Evolutionary conservation across 2,888 invertebrate species (phyloP).

Genomic region (Amblyjoppa fuscipennis): DNA sequence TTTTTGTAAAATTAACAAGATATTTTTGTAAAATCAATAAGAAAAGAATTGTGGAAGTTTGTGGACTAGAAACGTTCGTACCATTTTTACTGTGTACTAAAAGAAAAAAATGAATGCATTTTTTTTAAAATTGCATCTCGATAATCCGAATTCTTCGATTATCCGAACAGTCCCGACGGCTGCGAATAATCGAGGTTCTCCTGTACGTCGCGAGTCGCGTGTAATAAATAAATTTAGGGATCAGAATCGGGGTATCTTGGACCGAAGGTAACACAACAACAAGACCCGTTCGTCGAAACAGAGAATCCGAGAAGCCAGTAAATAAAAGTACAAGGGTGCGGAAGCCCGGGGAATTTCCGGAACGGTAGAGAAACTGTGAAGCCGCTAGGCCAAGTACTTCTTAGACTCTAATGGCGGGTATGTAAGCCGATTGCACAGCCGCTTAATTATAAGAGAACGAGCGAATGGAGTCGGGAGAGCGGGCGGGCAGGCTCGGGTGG

Average conservation of each 20-base stretch:
- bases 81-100: no score
- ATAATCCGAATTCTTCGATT: no score
- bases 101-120: no score
- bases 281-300: neutral
- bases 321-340: conserved; percentile 10
- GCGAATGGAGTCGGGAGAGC: conserved; percentile 24
- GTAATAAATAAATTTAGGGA: neutral
- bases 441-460: conserved; percentile 70
- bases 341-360: conserved; percentile 7
- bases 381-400: conserved; percentile 52
- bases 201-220: neutral
- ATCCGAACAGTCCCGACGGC: no score
- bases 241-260: neutral
- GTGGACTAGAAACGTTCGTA: no score
- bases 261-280: neutral
- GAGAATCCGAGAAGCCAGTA: neutral
- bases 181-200: no score
- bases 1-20: no score
- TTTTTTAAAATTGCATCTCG: no score
- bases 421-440: conserved; percentile 69
- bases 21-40: no score
- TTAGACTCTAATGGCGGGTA: conserved; percentile 57
- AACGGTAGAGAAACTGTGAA: conserved; percentile 39
- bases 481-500: no score
- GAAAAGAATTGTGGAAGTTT: no score